phyloP scores from a whole-genome alignment of 2,113 vertebrate genomes.

The Globicephala melas region DNA sequence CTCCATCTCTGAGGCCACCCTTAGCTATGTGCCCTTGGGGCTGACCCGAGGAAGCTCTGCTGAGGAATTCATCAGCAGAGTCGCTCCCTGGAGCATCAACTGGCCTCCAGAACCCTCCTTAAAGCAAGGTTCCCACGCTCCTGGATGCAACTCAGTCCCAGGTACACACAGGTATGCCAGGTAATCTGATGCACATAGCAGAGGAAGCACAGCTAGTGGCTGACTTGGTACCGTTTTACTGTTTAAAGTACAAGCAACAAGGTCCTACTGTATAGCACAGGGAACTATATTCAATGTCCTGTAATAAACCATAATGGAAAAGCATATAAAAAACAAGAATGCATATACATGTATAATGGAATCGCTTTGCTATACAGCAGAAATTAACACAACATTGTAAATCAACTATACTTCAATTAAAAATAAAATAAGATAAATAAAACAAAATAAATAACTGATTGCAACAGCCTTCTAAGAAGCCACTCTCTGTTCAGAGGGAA shows the following conservation, averaged over 20 bases:
- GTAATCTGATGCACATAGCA: not conserved
- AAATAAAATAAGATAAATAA: not conserved
- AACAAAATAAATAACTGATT: not conserved
- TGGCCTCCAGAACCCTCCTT: not conserved
- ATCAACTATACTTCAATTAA: not conserved
- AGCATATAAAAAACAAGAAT: too few relatives aligned
- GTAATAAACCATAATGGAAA: not conserved
- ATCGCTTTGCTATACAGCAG: not conserved
- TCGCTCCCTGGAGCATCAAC: not conserved
- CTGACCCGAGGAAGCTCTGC: not conserved
- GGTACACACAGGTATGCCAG: too few relatives aligned
- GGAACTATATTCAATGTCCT: not conserved
- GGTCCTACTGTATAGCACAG: not conserved
- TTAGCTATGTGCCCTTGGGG: not conserved
- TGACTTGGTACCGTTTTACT: not conserved
- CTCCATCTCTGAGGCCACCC: not conserved
- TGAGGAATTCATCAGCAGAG: constrained; percentile 23
- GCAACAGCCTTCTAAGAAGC: not conserved
- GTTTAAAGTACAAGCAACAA: not conserved
- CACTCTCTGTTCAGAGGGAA: not conserved
- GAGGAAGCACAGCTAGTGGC: not conserved
- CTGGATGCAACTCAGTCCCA: not conserved
- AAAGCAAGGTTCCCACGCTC: not conserved
- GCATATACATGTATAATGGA: not conserved
- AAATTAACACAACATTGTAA: not conserved